Conservation (phyloP, 2,113 vertebrate genomes). For the Heliornis fulica region DNA sequence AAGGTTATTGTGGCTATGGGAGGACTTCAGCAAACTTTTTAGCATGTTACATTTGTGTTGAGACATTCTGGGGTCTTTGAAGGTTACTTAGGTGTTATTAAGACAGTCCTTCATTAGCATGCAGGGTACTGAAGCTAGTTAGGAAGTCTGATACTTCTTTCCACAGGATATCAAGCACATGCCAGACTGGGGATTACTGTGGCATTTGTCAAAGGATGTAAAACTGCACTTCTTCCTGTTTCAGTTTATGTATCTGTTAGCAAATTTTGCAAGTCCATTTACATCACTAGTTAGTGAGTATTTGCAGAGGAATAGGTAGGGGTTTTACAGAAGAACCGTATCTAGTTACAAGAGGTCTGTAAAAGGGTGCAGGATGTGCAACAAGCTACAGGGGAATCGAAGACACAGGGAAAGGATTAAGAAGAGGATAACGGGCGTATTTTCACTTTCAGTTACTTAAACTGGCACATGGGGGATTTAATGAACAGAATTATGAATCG, state of each 20-base stretch:
- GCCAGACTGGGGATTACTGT: background rate
- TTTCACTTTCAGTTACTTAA: background rate
- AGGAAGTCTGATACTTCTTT: background rate
- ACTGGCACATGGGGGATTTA: background rate
- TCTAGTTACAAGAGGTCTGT: background rate
- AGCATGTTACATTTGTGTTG: fast-evolving
- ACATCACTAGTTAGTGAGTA: fast-evolving
- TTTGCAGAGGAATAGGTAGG: background rate
- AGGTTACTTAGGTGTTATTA: background rate
- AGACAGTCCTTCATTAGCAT: background rate
- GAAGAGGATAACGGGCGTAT: background rate
- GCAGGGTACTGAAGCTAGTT: background rate
- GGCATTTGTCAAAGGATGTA: background rate
- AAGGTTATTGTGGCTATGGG: background rate
- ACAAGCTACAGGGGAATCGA: background rate
- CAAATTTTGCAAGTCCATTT: background rate
- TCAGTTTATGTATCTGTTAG: background rate
- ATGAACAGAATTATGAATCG: background rate
- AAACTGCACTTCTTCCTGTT: background rate
- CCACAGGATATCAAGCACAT: background rate
- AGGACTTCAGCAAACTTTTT: background rate
- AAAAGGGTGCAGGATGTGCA: background rate
- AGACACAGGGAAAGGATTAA: background rate
- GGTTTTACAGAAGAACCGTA: background rate
- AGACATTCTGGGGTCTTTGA: background rate